Evolutionary conservation across 1,140 invertebrate genomes (phyloP), one percentile per base, ranked within the genome.

Genomic region (Anastrepha ludens): DNA sequence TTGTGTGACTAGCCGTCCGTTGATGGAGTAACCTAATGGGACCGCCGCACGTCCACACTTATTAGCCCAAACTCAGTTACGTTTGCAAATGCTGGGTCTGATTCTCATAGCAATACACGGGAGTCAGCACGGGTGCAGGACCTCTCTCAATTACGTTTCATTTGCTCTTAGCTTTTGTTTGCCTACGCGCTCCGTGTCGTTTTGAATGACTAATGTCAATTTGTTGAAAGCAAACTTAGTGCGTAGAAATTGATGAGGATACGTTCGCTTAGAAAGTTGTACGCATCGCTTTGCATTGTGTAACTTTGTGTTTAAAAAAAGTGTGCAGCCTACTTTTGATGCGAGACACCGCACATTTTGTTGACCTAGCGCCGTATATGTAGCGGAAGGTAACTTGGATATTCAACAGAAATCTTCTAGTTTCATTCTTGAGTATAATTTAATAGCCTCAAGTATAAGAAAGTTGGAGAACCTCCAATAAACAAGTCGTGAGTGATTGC

Each of bases 201-300:
- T 59, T 62, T 88, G 89, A 88, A 90, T 90, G 87, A 88, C 60
- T 86, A 90, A 88, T 89, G 87, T 62, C 85, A n/a, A 86, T 59
- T 87, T 89, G 85, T 89, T 58, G 62, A 86, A 86, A 85, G 87
- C 74, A 29, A 67, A 67, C 44, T 67, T 67, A 64, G 41, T 41
- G 15, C 29, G 44, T 1, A 44, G 60, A 47, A 74, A 44, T 47
- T 17, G 39, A 74, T 74, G 67, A n/a, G 15, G 67, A 13, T 17
- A 74, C 39, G 5, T 62, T n/a, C 60, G 60, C 13, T 85, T 58
- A 9, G 58, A 29, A 44, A 55, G 47, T n/a, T 50, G 20, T 74
- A 29, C 67, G 5, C 13, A 58, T 58, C 5, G 4, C 60, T 4
- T 6, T 13, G 11, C 60, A n/a, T 3, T 8, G 50, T 55, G 6